Evolutionary conservation across 2,113 vertebrate genomes (phyloP), one percentile per base, ranked within the genome.

Genomic region (Scortum barcoo): DNA sequence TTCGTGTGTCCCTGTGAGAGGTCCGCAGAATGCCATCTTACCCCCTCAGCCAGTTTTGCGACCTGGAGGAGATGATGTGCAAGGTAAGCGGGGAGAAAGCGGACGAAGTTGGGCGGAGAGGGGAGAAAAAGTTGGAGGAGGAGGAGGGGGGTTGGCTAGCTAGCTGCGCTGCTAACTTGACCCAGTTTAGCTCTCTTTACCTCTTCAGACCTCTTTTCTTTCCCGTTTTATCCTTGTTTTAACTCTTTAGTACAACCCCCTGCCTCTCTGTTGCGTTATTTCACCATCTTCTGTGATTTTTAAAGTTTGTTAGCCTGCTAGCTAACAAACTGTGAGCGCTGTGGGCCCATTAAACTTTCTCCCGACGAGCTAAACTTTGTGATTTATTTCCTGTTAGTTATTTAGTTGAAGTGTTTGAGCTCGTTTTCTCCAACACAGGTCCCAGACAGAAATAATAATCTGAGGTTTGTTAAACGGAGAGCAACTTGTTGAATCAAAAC

Each of bases 11-110:
- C 6, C 6, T 36, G 33, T 14, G 42, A 56, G 17, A 68, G 20
- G 56, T 56, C 74, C 33, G 36, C 87, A 86, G 53, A 26, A 93
- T 96, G 95, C 95, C 94, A 14, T 95, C 94, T n/a, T 93, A 90
- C 86, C 89, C 90, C 19, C 80, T 90, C 28, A 87, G 89, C 83
- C 93, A 94, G 78, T 92, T 94, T 24, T 40, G 88, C 2, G 94
- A 94, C 66, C 81, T 93, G 81, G 95, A 95, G 26, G 93, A 96
- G 53, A 86, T 93, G 79, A 85, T 96, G 91, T 93, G 91, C 88
- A 94, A 94, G 94, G 95, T 95, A 93, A 89, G 44, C 0, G 33
- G 24, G n/a, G n/a, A n/a, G n/a, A 50, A 46, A 7, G 40, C 24
- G 42, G 28, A 81, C 60, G 78, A 87, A 90, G 88, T 78, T 80